These are phyloP conservation scores for Holothuria scabra DNA, from an alignment of 53 echinoderm and acorn worm genomes.

Conservation along the genomic window DNA sequence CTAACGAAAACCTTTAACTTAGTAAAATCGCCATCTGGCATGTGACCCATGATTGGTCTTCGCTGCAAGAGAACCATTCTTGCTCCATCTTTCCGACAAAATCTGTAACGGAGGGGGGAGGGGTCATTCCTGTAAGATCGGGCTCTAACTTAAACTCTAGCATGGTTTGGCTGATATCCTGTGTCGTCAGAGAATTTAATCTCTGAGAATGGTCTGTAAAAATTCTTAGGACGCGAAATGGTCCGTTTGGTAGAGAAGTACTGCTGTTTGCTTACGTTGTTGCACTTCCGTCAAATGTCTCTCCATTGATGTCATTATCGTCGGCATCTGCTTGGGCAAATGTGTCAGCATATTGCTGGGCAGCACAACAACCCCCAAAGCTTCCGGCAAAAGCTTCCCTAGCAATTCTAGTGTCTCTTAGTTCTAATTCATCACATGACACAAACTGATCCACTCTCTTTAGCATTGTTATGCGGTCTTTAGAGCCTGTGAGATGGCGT, in stretches of 20 bases:
- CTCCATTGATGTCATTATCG: slow-evolving; percentile 62
- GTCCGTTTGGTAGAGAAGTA: slow-evolving; percentile 25
- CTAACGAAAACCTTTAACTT: slow-evolving; percentile 30
- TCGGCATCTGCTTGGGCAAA: slow-evolving; percentile 53
- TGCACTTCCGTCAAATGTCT: slow-evolving; percentile 53
- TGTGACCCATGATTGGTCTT: background rate
- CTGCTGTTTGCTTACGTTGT: slow-evolving; percentile 53
- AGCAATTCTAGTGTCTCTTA: no score
- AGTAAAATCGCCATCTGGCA: slow-evolving; percentile 40
- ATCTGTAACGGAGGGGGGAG: slow-evolving; percentile 32
- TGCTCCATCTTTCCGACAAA: slow-evolving; percentile 21
- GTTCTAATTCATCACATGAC: no score
- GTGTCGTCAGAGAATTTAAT: background rate
- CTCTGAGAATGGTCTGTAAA: slow-evolving; percentile 45
- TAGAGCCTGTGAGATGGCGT: no score
- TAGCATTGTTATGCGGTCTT: no score
- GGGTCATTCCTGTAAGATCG: background rate
- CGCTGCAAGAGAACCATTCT: slow-evolving; percentile 29
- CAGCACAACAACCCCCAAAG: no score
- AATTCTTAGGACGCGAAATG: background rate
- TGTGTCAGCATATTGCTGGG: no score
- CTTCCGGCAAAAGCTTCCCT: no score
- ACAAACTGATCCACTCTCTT: no score
- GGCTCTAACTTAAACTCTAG: slow-evolving; percentile 35
- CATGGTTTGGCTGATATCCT: background rate